phyloP scores from a whole-genome alignment of 2,888 invertebrate genomes.

The Tachina fera region DNA sequence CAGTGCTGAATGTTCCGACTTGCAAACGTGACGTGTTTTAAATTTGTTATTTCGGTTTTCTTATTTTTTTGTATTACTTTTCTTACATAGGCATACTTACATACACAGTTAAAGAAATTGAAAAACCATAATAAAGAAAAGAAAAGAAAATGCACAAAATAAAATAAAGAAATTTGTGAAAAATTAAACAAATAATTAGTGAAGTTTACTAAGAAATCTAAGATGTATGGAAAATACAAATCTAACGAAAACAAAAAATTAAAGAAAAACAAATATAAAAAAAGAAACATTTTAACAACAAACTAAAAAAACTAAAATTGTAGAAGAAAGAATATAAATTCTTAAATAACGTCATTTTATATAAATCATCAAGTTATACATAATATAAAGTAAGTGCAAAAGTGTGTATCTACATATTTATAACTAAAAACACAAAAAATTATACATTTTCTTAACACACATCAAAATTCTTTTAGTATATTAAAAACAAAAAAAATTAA shows the following conservation, averaged over 20 bases:
- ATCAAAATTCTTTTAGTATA: constrained; percentile 10
- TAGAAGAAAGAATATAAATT: neutral
- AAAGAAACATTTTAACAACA: neutral
- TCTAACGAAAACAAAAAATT: neutral
- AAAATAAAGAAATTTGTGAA: neutral
- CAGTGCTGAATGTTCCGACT: constrained; percentile 71
- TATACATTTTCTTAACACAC: neutral
- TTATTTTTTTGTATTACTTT: constrained; percentile 2
- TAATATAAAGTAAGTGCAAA: neutral
- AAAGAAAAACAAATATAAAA: neutral
- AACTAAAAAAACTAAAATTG: neutral
- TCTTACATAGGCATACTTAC: neutral
- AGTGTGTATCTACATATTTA: neutral
- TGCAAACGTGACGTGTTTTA: constrained; percentile 71
- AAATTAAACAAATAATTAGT: constrained; percentile 1
- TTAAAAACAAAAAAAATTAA: constrained; percentile 20
- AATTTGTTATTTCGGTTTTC: constrained; percentile 49
- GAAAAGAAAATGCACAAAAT: constrained; percentile 1
- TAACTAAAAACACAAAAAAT: constrained; percentile 28
- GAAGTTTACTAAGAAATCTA: neutral
- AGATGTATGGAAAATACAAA: neutral
- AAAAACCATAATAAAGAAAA: constrained; percentile 4
- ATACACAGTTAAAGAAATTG: neutral
- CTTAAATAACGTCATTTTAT: constrained; percentile 33
- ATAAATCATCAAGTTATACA: neutral